phyloP scores from a whole-genome alignment of 2,888 invertebrate species.

The Busseola fusca region DNA sequence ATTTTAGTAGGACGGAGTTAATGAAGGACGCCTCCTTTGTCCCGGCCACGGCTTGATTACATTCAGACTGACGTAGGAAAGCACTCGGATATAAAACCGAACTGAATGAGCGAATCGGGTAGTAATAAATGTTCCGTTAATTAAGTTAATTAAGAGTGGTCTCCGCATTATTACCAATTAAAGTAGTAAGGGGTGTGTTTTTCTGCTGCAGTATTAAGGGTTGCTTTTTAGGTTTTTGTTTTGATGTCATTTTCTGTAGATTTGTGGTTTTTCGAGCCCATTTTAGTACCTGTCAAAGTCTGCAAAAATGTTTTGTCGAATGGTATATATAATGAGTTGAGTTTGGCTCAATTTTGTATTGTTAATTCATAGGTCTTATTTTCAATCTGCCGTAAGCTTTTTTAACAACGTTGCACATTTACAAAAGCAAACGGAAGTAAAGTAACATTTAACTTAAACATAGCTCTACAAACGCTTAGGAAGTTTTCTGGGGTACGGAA shows the following conservation, averaged over 20 bases:
- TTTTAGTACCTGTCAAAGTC: neutral
- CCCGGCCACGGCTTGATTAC: constrained; percentile 82
- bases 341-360: neutral
- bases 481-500: neutral
- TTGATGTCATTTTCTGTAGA: neutral
- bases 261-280: neutral
- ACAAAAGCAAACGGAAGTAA: neutral
- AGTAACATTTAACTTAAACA: neutral
- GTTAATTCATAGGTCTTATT: neutral
- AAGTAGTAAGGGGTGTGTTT: constrained; percentile 14
- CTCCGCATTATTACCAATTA: constrained; percentile 29
- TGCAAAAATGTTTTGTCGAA: neutral
- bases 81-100: constrained; percentile 62
- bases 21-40: constrained; percentile 86
- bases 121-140: constrained; percentile 30
- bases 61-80: constrained; percentile 68
- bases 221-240: constrained; percentile 1
- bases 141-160: constrained; percentile 41
- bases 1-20: constrained; percentile 83
- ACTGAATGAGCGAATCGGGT: constrained; percentile 54
- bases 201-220: neutral
- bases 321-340: neutral
- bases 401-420: neutral
- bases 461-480: constrained; percentile 5
- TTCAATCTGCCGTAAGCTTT: neutral